Evolutionary conservation across 2,113 vertebrate genomes (phyloP).

Genomic region (Campylorhamphus procurvoides): DNA sequence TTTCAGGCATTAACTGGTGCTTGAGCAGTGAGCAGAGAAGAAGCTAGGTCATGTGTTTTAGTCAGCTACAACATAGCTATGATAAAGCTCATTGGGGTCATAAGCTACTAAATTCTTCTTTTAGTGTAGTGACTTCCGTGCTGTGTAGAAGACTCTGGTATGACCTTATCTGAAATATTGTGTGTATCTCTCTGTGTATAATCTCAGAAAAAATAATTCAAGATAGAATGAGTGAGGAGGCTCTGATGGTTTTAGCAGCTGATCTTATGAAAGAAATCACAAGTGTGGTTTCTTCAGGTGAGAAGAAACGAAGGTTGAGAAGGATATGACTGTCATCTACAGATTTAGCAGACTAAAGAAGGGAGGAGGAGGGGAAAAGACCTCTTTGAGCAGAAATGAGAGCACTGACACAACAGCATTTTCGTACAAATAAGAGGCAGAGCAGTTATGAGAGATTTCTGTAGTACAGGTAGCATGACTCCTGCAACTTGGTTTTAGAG

Average conservation of each 20-base stretch:
- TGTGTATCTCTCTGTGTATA: background rate
- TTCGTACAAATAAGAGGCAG: background rate
- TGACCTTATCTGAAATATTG: background rate
- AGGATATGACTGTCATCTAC: background rate
- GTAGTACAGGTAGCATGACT: background rate
- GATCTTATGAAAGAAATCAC: background rate
- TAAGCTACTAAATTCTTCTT: background rate
- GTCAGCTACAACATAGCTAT: background rate
- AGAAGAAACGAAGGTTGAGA: background rate
- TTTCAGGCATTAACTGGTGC: background rate
- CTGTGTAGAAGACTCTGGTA: background rate
- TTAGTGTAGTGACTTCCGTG: background rate
- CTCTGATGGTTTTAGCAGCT: background rate
- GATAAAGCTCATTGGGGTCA: background rate
- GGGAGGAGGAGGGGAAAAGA: background rate
- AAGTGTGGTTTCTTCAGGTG: accelerated
- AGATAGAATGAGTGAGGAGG: background rate
- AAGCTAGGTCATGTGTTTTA: background rate
- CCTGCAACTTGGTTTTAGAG: background rate
- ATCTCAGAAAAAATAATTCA: background rate
- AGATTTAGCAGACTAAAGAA: background rate
- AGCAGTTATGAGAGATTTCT: background rate
- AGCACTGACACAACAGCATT: background rate
- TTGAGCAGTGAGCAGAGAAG: background rate
- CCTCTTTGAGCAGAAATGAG: background rate